Conservation (phyloP, 2,888 invertebrate species). For the Leucoma salicis region DNA sequence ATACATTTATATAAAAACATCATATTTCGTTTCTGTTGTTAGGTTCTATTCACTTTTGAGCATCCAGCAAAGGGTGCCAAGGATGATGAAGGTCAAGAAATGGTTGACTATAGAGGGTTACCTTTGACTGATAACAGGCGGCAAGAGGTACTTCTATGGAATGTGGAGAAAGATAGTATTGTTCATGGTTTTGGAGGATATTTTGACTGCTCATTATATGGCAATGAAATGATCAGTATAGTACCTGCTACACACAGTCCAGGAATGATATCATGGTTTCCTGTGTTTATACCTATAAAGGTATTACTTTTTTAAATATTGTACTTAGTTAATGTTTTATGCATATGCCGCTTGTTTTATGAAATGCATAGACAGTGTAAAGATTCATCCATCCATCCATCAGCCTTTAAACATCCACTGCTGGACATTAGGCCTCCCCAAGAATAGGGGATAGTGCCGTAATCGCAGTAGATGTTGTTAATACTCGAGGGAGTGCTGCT, state of each 20-base stretch:
- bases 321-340: background rate
- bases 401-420: too few relatives aligned
- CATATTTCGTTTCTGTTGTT: slow-evolving; percentile 22
- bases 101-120: slow-evolving; percentile 84
- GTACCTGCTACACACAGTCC: slow-evolving; percentile 93
- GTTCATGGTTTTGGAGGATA: slow-evolving; percentile 98
- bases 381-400: too few relatives aligned
- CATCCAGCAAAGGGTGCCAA: slow-evolving; percentile 91
- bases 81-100: slow-evolving; percentile 86
- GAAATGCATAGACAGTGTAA: too few relatives aligned
- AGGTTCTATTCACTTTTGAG: slow-evolving; percentile 91
- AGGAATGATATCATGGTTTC: slow-evolving; percentile 99
- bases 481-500: too few relatives aligned
- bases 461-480: too few relatives aligned
- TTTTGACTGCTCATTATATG: slow-evolving; percentile 94
- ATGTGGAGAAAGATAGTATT: slow-evolving; percentile 87
- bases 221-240: slow-evolving; percentile 93
- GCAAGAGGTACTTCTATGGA: slow-evolving; percentile 85
- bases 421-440: too few relatives aligned
- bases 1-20: too few relatives aligned
- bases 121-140: slow-evolving; percentile 90
- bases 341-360: too few relatives aligned
- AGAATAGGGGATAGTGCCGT: too few relatives aligned
- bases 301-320: slow-evolving; percentile 60
- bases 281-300: slow-evolving; percentile 95